Evolutionary conservation across 2,113 vertebrate species (phyloP).

Genomic region (Diadophis punctatus): DNA sequence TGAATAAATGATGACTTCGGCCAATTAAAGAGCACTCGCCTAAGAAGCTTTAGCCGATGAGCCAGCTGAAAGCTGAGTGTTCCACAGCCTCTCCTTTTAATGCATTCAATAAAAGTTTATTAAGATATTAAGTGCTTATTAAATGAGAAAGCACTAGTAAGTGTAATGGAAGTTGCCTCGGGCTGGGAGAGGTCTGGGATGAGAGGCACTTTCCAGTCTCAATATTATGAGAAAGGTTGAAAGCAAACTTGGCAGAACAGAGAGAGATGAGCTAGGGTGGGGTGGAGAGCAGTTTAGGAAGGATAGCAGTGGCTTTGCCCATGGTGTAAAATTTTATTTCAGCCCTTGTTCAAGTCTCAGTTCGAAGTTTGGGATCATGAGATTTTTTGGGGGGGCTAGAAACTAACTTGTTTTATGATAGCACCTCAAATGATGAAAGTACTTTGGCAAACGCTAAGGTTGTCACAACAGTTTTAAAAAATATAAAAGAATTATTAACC

Average conservation of each 20-base stretch:
- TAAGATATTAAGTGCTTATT: conserved; percentile 28
- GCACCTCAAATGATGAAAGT: not conserved
- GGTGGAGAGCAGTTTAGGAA: not conserved
- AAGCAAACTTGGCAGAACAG: not conserved
- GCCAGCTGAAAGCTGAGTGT: not conserved
- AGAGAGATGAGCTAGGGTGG: accelerated
- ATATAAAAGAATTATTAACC: not conserved
- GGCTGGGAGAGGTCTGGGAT: not conserved
- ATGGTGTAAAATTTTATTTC: not conserved
- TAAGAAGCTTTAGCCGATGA: not conserved
- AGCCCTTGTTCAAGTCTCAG: not conserved
- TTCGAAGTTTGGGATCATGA: not conserved
- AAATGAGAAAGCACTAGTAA: conserved; percentile 3
- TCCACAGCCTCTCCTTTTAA: not conserved
- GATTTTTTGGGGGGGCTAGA: not conserved
- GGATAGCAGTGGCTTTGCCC: not conserved
- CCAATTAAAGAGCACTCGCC: not conserved
- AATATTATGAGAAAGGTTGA: not conserved
- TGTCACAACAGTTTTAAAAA: not conserved
- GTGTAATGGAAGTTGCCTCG: not conserved
- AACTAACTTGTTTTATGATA: not conserved
- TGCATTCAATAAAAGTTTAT: conserved; percentile 27
- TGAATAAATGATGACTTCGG: conserved; percentile 17
- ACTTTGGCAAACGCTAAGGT: not conserved
- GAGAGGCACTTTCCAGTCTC: not conserved